phyloP scores from a whole-genome alignment of 2,888 invertebrate species.

The Apodemia mormo region DNA sequence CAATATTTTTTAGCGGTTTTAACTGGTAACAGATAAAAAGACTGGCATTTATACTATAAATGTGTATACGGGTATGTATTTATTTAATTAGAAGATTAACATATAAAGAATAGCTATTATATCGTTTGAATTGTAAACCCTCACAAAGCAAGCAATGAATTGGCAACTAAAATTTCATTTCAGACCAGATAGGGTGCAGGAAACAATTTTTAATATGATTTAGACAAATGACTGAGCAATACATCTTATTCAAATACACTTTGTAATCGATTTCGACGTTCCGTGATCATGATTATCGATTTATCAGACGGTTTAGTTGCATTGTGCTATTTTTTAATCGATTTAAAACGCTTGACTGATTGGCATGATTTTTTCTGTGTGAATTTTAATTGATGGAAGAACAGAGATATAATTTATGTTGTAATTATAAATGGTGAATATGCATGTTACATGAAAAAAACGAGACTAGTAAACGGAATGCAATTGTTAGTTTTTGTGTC shows the following conservation, averaged over 20 bases:
- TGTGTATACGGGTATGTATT: not conserved
- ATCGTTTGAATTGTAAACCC: not conserved
- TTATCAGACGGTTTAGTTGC: conserved; percentile 55
- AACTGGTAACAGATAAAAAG: no score
- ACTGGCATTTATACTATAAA: no score
- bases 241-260: conserved; percentile 69
- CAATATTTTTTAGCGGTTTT: no score
- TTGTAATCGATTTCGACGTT: conserved; percentile 73
- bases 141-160: conserved; percentile 27
- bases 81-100: not conserved
- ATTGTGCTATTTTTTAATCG: conserved; percentile 54
- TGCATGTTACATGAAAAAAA: conserved; percentile 14
- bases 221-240: conserved; percentile 51
- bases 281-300: conserved; percentile 61
- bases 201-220: conserved; percentile 21
- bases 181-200: conserved; percentile 26
- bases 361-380: conserved; percentile 33
- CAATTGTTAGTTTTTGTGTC: not conserved
- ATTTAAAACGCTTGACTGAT: conserved; percentile 63
- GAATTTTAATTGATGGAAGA: conserved; percentile 24
- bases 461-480: not conserved
- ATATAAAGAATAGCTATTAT: not conserved
- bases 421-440: conserved; percentile 19
- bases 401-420: conserved; percentile 1
- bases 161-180: conserved; percentile 4